A percentile compares a stretch with the other conserved stretches of the same genome.
Conservation (phyloP, 2,113 vertebrate species). For the Xiphophorus couchianus region DNA sequence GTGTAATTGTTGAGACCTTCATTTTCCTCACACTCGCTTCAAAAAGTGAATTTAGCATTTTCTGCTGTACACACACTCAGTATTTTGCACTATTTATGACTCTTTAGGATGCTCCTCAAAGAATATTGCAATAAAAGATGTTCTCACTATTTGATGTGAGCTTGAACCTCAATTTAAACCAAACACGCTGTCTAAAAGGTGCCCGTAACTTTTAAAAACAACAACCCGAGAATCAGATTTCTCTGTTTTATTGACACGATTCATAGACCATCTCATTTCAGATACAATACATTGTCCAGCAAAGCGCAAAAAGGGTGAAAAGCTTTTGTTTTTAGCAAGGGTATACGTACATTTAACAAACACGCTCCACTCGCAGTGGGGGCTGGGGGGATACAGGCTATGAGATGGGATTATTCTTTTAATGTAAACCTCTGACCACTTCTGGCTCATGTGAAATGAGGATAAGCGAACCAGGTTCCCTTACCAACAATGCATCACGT, state of each 20-base stretch:
- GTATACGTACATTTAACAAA: conserved; percentile 69
- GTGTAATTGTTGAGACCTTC: too few relatives aligned
- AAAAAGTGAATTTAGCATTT: too few relatives aligned
- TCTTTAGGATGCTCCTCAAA: too few relatives aligned
- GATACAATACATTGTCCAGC: conserved; percentile 88
- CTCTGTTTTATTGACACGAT: conserved; percentile 85
- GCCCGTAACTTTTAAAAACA: conserved; percentile 25
- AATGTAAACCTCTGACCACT: conserved; percentile 19
- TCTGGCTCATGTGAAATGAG: conserved; percentile 40
- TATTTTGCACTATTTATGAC: too few relatives aligned
- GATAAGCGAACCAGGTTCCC: conserved; percentile 33
- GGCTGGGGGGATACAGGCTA: conserved; percentile 35
- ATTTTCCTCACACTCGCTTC: too few relatives aligned
- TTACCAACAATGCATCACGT: conserved; percentile 48
- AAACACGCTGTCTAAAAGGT: neutral
- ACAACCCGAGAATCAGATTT: conserved; percentile 79
- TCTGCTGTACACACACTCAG: too few relatives aligned
- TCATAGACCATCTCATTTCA: conserved; percentile 87
- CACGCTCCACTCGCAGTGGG: conserved; percentile 64
- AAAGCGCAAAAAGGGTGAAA: conserved; percentile 86
- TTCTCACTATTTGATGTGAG: too few relatives aligned
- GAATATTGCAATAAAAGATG: too few relatives aligned
- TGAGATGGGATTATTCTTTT: conserved; percentile 48
- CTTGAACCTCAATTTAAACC: too few relatives aligned
- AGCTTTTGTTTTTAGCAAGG: conserved; percentile 82